Evolutionary conservation across 2,797 vertebrate species (phyloP).

Genomic region (Coilia nasus): DNA sequence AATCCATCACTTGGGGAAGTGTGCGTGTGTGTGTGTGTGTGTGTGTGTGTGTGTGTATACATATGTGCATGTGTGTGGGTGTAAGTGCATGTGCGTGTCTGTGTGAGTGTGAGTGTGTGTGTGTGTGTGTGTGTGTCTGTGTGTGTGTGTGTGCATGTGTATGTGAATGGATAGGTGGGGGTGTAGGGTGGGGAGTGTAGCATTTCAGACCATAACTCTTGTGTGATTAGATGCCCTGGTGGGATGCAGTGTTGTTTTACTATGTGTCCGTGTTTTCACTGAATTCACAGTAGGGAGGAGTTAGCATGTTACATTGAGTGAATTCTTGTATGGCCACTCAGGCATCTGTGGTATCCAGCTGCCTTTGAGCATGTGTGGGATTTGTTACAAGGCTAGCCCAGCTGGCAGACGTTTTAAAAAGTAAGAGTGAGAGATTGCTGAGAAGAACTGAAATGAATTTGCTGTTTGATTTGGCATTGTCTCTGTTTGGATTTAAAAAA

Average conservation of each 20-base stretch:
- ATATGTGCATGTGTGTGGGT: too few species aligned
- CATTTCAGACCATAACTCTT: conserved; percentile 38
- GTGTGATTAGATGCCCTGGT: conserved; percentile 31
- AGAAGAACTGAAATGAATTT: not conserved
- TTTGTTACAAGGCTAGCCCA: conserved; percentile 10
- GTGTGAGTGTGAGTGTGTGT: too few species aligned
- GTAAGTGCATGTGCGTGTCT: too few species aligned
- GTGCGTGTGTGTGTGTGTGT: not conserved
- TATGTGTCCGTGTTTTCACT: conserved; percentile 34
- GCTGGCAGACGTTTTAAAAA: not conserved
- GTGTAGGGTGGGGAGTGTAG: not conserved
- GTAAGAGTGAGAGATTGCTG: not conserved
- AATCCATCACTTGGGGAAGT: not conserved
- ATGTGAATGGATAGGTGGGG: not conserved
- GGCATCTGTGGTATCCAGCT: conserved; percentile 33
- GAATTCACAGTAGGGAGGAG: conserved; percentile 32
- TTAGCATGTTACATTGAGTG: not conserved
- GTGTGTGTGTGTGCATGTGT: too few species aligned
- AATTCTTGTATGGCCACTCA: not conserved
- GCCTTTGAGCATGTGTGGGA: conserved; percentile 13
- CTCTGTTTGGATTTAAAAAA: not conserved
- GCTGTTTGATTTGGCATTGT: not conserved
- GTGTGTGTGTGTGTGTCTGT: too few species aligned
- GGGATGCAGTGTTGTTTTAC: conserved; percentile 34
- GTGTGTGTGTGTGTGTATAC: too few species aligned